Percentiles rank a stretch among this genome's conserved stretches.
Evolutionary conservation across 2,113 vertebrate species (phyloP).

Genomic region (Aldabrachelys gigantea): DNA sequence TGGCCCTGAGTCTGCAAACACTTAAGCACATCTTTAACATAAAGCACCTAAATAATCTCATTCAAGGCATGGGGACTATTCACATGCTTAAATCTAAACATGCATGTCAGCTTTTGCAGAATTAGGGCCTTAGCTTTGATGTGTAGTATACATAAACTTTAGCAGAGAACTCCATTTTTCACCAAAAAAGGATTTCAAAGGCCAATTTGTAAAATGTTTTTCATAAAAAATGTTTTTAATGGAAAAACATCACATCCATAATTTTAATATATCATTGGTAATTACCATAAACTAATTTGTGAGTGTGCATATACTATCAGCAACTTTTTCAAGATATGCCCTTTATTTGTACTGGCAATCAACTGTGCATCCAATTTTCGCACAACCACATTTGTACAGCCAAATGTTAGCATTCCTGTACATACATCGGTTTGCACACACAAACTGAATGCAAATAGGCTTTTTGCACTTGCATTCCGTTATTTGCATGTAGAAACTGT

Average conservation of each 20-base stretch:
- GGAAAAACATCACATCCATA: not conserved
- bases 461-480: not conserved
- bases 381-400: fast-evolving
- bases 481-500: not conserved
- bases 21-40: not conserved
- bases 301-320: not conserved
- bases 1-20: not conserved
- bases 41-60: not conserved
- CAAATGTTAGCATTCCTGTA: not conserved
- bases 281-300: not conserved
- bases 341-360: not conserved
- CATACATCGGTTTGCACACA: not conserved
- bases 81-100: not conserved
- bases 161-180: not conserved
- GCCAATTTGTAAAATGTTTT: not conserved
- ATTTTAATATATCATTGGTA: not conserved
- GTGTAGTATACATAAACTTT: not conserved
- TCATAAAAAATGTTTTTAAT: not conserved
- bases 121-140: not conserved
- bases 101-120: fast-evolving
- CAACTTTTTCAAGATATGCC: not conserved
- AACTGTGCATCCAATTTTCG: fast-evolving
- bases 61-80: not conserved
- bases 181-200: not conserved
- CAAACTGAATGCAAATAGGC: not conserved